Evolutionary conservation across 2,888 invertebrate genomes (phyloP).

Genomic region (Sarcophaga subvicina): DNA sequence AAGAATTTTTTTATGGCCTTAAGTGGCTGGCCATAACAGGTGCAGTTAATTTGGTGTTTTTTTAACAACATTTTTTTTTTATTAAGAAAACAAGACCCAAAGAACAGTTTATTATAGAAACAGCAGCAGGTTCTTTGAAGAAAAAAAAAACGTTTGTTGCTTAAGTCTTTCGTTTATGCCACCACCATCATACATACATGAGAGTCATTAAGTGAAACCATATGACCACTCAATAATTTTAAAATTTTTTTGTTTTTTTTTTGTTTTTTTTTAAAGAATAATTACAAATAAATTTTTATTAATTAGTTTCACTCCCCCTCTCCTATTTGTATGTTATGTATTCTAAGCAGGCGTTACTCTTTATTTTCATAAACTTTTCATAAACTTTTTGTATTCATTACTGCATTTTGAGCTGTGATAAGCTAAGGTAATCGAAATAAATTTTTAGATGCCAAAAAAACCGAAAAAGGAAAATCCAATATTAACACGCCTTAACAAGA

Average conservation of each 20-base stretch:
- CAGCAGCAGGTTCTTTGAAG: not conserved
- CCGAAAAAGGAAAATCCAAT: not conserved
- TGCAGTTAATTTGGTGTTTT: conserved; percentile 25
- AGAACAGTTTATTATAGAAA: not conserved
- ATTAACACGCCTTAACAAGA: conserved; percentile 54
- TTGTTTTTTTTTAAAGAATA: no score
- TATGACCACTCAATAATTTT: no score
- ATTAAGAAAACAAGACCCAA: not conserved
- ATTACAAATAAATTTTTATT: no score
- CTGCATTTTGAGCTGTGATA: not conserved
- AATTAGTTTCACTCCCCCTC: no score
- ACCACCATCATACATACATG: not conserved
- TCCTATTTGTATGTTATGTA: no score
- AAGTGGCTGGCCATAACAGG: conserved; percentile 40
- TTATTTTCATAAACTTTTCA: no score
- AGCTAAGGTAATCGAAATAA: not conserved
- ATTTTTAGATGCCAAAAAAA: not conserved
- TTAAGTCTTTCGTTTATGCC: conserved; percentile 3
- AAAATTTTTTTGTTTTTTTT: no score
- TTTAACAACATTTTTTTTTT: not conserved
- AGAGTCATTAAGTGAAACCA: no score
- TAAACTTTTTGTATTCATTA: not conserved
- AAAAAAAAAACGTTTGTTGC: not conserved
- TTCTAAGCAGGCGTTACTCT: no score
- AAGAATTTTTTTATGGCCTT: not conserved